Percentiles rank a stretch among this genome's conserved stretches.
phyloP scores from a whole-genome alignment of 2,888 invertebrate genomes.

The Melieria omissa region DNA sequence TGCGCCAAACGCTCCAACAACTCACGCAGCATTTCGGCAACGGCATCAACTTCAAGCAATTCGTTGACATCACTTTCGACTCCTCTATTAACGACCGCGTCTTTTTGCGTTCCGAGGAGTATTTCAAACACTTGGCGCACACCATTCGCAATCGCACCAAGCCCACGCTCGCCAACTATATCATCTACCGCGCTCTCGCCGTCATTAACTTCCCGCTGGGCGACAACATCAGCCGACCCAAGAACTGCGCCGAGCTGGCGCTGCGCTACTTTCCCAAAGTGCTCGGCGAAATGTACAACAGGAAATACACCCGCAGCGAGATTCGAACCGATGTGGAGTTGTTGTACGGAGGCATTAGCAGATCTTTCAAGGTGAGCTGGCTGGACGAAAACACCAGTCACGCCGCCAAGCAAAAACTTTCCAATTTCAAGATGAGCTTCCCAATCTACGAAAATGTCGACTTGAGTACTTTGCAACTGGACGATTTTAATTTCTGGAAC shows the following conservation, averaged over 20 bases:
- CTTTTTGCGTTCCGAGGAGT: slow-evolving; percentile 52
- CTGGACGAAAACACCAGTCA: slow-evolving; percentile 55
- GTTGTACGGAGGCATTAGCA: slow-evolving; percentile 50
- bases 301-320: slow-evolving; percentile 46
- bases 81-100: slow-evolving; percentile 48
- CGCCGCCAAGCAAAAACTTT: slow-evolving; percentile 49
- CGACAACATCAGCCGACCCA: slow-evolving; percentile 41
- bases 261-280: slow-evolving; percentile 57
- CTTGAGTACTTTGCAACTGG: slow-evolving; percentile 46
- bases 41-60: slow-evolving; percentile 55
- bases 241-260: slow-evolving; percentile 51
- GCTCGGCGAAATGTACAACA: slow-evolving; percentile 57
- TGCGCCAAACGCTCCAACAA: slow-evolving; percentile 45
- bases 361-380: slow-evolving; percentile 53
- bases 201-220: slow-evolving; percentile 46
- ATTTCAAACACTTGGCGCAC: slow-evolving; percentile 52
- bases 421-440: slow-evolving; percentile 47
- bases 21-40: slow-evolving; percentile 48
- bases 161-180: slow-evolving; percentile 56
- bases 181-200: slow-evolving; percentile 56
- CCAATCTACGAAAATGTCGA: slow-evolving; percentile 51
- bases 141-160: slow-evolving; percentile 47
- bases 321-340: slow-evolving; percentile 49
- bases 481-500: slow-evolving; percentile 53
- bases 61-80: slow-evolving; percentile 53